Conservation (phyloP, 2,888 invertebrate species). For the Tetranychus truncatus region DNA sequence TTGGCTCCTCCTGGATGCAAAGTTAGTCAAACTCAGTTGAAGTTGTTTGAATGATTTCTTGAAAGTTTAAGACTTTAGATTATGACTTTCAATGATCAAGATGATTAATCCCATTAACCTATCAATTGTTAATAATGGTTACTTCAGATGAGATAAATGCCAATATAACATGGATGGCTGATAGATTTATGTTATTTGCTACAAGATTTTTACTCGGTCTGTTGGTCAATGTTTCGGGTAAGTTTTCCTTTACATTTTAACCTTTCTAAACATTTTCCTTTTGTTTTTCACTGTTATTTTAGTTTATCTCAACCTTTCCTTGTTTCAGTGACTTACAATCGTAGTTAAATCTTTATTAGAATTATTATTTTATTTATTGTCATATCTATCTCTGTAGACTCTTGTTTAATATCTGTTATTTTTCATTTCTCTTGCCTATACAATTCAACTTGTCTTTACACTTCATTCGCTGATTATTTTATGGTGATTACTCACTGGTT, state of each 20-base stretch:
- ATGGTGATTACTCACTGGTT: too few species aligned
- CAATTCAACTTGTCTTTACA: too few species aligned
- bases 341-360: too few species aligned
- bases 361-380: too few species aligned
- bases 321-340: too few species aligned
- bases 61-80: neutral
- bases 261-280: neutral
- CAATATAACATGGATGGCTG: constrained; percentile 10
- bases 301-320: neutral
- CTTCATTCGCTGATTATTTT: too few species aligned
- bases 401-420: too few species aligned
- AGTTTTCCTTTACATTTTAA: neutral
- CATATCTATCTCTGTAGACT: too few species aligned
- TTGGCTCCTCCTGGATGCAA: neutral
- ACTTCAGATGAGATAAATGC: neutral
- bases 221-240: constrained; percentile 1
- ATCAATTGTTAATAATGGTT: neutral
- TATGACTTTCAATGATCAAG: neutral
- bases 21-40: too few species aligned
- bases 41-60: neutral
- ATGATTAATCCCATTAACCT: neutral
- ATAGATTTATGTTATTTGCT: constrained; percentile 14
- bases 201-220: neutral
- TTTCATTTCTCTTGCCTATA: too few species aligned
- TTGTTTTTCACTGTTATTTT: neutral